Percentiles rank a stretch among this genome's conserved stretches.
Conservation (phyloP, 2,113 vertebrate species). For the Numida meleagris region DNA sequence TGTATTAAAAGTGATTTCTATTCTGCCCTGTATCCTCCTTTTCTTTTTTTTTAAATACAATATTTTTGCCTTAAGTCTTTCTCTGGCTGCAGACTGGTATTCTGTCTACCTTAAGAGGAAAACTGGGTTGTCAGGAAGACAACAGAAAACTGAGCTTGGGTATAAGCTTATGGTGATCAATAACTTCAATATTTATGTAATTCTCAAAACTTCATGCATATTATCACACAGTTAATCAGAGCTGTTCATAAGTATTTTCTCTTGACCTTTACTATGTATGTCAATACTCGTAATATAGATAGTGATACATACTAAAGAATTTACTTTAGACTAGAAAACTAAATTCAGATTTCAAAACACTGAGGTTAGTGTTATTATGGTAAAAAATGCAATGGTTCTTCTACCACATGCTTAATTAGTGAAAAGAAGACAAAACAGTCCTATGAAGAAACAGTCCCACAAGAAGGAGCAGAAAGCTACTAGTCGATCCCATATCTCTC, state of each 20-base stretch:
- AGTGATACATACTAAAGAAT: not conserved
- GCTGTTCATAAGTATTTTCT: not conserved
- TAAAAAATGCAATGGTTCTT: not conserved
- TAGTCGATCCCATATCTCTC: not conserved
- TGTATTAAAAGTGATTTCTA: not conserved
- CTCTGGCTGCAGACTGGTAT: not conserved
- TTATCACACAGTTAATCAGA: not conserved
- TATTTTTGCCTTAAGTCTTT: constrained; percentile 21
- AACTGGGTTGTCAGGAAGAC: not conserved
- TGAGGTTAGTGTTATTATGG: not conserved
- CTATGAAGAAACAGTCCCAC: not conserved
- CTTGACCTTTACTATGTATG: not conserved
- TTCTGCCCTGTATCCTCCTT: not conserved
- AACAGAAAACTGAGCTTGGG: not conserved
- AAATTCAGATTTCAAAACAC: constrained; percentile 9
- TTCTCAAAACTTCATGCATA: not conserved
- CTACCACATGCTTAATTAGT: not conserved
- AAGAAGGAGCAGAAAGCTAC: not conserved
- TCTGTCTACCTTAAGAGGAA: not conserved
- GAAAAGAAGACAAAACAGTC: not conserved
- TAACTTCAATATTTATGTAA: constrained; percentile 18
- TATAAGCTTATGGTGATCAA: not conserved
- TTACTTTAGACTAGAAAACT: not conserved
- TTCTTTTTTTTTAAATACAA: constrained; percentile 16
- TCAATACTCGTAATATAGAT: not conserved